Evolutionary conservation across 2,888 invertebrate species (phyloP), one percentile per base, ranked within the genome.

Genomic region (Drosophila mimetica): DNA sequence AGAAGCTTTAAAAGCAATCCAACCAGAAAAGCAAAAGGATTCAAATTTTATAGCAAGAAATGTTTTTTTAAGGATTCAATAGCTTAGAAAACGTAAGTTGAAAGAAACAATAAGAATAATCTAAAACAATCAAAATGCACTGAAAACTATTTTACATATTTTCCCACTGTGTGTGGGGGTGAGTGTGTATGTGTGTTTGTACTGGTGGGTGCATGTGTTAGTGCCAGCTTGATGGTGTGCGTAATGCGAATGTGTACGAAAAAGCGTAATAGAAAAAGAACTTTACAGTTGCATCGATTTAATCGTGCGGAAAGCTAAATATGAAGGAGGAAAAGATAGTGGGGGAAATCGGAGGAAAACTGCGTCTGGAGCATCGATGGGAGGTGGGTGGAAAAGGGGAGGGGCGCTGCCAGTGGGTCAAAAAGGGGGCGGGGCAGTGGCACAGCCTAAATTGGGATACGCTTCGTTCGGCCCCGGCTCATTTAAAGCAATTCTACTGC

Each of bases 261-360:
- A 74, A 70, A 74, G 59, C 74, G 70, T 69, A 85, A 85, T 86
- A 86, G 86, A 82, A 85, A 84, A 85, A 87, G 74, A 88, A 86
- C 78, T 88, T 89, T 89, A 76, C 86, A 89, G 81, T 88, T 83
- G 87, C 86, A 86, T 86, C 87, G 87, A 89, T 89, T 89, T 83
- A 89, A 89, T 89, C 89, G 89, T 87, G 89, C 85, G 89, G 89
- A 89, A 89, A 88, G 89, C 89, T 86, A 77, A 83, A 80, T 78
- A 83, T 76, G 74, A 70, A 48, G 71, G 71, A 71, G 63, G 25
- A 20, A 28, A 28, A 9, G 54, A 8, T 0, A 32, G n/a, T n/a
- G 53, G 7, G n/a, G 46, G 16, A 30, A 46, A 30, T 7, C 11
- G 34, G 34, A 11, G 14, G 47, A 30, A n/a, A 34, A 70, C 79